Evolutionary conservation across 2,888 invertebrate genomes (phyloP).

Genomic region (Calephelis perditalis): DNA sequence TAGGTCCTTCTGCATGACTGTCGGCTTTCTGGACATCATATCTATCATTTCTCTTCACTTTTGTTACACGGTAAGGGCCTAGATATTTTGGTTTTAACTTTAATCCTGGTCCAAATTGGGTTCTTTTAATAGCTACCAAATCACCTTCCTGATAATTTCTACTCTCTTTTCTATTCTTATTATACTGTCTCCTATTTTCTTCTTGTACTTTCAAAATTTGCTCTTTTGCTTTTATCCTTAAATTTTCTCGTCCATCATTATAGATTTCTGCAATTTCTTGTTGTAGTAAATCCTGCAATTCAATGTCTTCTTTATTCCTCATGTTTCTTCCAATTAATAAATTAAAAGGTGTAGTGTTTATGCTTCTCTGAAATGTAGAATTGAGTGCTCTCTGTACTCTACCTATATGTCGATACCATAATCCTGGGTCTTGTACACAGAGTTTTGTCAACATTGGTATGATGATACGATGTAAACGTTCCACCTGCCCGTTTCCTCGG

Average conservation of each 20-base stretch:
- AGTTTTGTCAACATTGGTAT: slow-evolving; percentile 24
- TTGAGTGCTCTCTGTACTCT: slow-evolving; percentile 30
- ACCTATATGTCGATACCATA: slow-evolving; percentile 22
- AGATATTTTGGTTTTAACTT: slow-evolving; percentile 42
- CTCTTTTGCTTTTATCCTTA: slow-evolving; percentile 25
- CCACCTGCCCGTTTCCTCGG: slow-evolving; percentile 42
- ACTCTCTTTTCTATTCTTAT: slow-evolving; percentile 19
- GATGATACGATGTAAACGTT: slow-evolving; percentile 18
- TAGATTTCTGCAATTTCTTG: slow-evolving; percentile 35
- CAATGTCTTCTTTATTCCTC: slow-evolving; percentile 23
- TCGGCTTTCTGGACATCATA: slow-evolving; percentile 37
- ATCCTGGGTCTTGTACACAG: slow-evolving; percentile 17
- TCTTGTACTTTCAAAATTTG: slow-evolving; percentile 24
- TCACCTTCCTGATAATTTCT: slow-evolving; percentile 18
- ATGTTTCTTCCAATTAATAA: slow-evolving; percentile 28
- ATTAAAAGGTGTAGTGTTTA: slow-evolving; percentile 29
- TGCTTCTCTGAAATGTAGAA: slow-evolving; percentile 28
- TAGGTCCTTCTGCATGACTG: slow-evolving; percentile 26
- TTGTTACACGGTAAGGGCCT: slow-evolving; percentile 40
- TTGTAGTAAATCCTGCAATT: slow-evolving; percentile 32
- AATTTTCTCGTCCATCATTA: slow-evolving; percentile 32
- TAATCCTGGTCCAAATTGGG: slow-evolving; percentile 39
- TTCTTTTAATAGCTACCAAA: slow-evolving; percentile 41
- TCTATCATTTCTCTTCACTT: slow-evolving; percentile 36
- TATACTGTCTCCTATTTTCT: slow-evolving; percentile 21